These are phyloP conservation scores for Cephus cinctus DNA, from an alignment of 1,140 invertebrate species.

Conservation along the genomic window DNA sequence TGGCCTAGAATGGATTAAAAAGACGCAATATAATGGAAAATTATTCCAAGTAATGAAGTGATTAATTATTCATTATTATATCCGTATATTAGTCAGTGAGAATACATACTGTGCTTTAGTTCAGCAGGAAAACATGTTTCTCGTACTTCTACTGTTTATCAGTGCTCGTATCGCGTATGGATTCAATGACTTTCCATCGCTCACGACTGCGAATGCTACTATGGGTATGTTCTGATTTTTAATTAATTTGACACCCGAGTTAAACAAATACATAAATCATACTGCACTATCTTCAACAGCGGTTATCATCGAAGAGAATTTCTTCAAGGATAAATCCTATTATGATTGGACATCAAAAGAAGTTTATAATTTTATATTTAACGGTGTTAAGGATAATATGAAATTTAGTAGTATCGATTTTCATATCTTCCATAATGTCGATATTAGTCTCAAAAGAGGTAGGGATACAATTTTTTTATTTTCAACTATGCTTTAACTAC, in stretches of 20 bases:
- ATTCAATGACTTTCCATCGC: constrained; percentile 65
- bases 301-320: constrained; percentile 37
- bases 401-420: constrained; percentile 64
- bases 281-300: constrained; percentile 21
- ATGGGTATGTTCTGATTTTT: constrained; percentile 57
- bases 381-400: constrained; percentile 61
- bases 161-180: constrained; percentile 13
- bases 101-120: too few species aligned
- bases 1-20: too few species aligned
- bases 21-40: too few species aligned
- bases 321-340: constrained; percentile 46
- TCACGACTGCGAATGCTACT: constrained; percentile 68
- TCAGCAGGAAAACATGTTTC: constrained; percentile 16
- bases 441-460: constrained; percentile 67
- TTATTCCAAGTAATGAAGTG: constrained; percentile 29
- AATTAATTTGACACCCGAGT: constrained; percentile 1
- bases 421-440: constrained; percentile 63
- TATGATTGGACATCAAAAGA: constrained; percentile 58
- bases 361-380: constrained; percentile 62
- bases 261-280: background rate
- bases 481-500: too few species aligned
- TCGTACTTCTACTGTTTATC: constrained; percentile 34
- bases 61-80: constrained; percentile 26
- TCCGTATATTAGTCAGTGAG: too few species aligned
- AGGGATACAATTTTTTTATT: constrained; percentile 25